These are phyloP conservation scores for Tortrix viridana DNA, from an alignment of 2,888 invertebrate species.

Conservation along the genomic window DNA sequence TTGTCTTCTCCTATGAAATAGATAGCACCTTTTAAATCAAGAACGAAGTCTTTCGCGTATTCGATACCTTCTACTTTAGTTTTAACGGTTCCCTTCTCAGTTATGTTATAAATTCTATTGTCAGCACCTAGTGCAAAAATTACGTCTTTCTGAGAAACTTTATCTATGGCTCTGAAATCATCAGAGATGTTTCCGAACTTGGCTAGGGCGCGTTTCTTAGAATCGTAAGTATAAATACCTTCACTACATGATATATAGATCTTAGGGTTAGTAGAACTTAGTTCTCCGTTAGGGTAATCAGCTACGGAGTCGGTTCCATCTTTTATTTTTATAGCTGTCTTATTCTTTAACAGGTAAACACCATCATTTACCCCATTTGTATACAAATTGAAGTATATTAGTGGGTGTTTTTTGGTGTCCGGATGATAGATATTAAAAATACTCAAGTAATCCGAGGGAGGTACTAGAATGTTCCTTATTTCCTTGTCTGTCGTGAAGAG, in stretches of 20 bases:
- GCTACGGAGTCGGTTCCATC: slow-evolving; percentile 14
- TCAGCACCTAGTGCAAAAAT: slow-evolving; percentile 5
- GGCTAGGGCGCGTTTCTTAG: not conserved
- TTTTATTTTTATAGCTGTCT: slow-evolving; percentile 6
- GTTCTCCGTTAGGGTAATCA: not conserved
- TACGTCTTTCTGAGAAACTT: slow-evolving; percentile 10
- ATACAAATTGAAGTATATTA: slow-evolving; percentile 1
- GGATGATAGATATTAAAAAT: not conserved
- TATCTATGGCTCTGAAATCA: slow-evolving; percentile 16
- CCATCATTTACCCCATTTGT: not conserved
- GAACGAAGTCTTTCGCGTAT: slow-evolving; percentile 14
- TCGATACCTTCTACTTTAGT: slow-evolving; percentile 7
- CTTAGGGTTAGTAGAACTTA: not conserved
- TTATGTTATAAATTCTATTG: slow-evolving; percentile 16
- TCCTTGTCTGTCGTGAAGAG: slow-evolving; percentile 1
- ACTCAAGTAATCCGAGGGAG: not conserved
- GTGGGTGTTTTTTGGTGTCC: not conserved
- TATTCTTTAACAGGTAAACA: not conserved
- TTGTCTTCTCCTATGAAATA: slow-evolving; percentile 11
- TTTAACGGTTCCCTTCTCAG: slow-evolving; percentile 5
- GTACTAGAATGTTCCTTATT: slow-evolving; percentile 6
- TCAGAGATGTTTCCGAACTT: slow-evolving; percentile 19
- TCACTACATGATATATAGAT: slow-evolving; percentile 11
- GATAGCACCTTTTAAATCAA: slow-evolving; percentile 7
- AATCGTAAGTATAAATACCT: slow-evolving; percentile 17